phyloP scores from a whole-genome alignment of 2,797 vertebrate genomes.

The Lepus oiostolus region DNA sequence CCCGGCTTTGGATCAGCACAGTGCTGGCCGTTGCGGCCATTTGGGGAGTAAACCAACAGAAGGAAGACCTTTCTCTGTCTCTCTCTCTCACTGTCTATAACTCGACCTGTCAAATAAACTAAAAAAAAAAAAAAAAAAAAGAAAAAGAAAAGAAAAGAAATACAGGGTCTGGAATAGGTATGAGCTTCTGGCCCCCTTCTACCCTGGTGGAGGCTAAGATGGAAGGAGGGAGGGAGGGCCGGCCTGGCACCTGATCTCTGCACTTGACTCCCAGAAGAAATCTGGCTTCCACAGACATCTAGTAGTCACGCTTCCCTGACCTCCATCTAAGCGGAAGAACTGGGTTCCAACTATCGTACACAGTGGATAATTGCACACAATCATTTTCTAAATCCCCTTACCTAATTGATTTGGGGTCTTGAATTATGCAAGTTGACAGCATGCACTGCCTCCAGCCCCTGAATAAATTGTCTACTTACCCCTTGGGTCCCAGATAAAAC shows the following conservation, averaged over 20 bases:
- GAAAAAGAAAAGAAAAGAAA: too few relatives aligned
- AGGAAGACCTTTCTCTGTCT: too few relatives aligned
- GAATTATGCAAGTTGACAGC: background rate
- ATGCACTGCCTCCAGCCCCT: background rate
- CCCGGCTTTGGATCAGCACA: too few relatives aligned
- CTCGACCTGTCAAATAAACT: too few relatives aligned
- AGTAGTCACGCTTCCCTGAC: background rate
- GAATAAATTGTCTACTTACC: conserved; percentile 6
- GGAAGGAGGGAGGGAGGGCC: background rate
- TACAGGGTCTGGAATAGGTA: background rate
- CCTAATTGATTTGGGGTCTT: background rate
- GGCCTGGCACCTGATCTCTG: background rate
- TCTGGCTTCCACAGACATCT: background rate
- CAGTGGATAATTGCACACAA: background rate
- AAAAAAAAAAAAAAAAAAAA: too few relatives aligned
- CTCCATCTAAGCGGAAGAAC: background rate
- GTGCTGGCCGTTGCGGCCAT: too few relatives aligned
- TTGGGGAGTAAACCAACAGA: too few relatives aligned
- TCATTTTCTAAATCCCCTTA: background rate
- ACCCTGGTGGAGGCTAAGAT: background rate
- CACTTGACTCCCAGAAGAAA: conserved; percentile 23
- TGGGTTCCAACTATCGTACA: background rate
- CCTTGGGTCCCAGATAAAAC: conserved; percentile 26
- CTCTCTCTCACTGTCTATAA: too few relatives aligned
- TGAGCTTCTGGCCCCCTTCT: background rate